phyloP scores from a whole-genome alignment of 2,113 vertebrate genomes.

The Peromyscus californicus region DNA sequence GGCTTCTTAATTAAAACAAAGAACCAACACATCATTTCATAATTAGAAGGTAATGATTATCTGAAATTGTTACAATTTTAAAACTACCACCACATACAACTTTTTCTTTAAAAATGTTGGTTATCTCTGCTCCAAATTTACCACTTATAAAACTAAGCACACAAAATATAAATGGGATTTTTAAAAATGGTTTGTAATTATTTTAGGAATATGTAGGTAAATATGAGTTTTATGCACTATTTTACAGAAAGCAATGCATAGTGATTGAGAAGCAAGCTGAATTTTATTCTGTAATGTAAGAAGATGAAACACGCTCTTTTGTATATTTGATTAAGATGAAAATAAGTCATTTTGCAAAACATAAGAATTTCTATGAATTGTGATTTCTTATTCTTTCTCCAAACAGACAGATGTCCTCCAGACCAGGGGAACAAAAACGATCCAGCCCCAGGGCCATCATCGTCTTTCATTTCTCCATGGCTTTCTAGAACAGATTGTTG shows the following conservation, averaged over 20 bases:
- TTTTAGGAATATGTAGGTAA: neutral
- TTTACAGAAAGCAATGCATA: neutral
- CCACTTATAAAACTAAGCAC: neutral
- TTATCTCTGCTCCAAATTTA: neutral
- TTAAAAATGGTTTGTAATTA: neutral
- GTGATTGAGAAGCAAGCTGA: neutral
- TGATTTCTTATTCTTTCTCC: neutral
- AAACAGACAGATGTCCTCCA: neutral
- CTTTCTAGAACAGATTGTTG: neutral
- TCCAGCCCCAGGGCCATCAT: no score
- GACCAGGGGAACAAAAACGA: neutral
- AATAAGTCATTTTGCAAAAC: neutral
- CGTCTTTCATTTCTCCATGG: no score
- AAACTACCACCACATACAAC: neutral
- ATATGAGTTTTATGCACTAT: neutral
- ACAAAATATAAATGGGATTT: neutral
- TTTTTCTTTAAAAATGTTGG: conserved; percentile 18
- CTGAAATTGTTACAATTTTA: conserved; percentile 1
- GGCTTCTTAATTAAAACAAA: conserved; percentile 27
- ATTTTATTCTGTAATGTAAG: conserved; percentile 33
- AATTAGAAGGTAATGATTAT: neutral
- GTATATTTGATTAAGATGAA: neutral
- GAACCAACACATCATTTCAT: neutral
- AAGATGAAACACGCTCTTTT: neutral
- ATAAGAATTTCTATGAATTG: neutral